These are phyloP conservation scores for Proisotoma minuta DNA, from an alignment of 2,888 invertebrate species.

Conservation along the genomic window DNA sequence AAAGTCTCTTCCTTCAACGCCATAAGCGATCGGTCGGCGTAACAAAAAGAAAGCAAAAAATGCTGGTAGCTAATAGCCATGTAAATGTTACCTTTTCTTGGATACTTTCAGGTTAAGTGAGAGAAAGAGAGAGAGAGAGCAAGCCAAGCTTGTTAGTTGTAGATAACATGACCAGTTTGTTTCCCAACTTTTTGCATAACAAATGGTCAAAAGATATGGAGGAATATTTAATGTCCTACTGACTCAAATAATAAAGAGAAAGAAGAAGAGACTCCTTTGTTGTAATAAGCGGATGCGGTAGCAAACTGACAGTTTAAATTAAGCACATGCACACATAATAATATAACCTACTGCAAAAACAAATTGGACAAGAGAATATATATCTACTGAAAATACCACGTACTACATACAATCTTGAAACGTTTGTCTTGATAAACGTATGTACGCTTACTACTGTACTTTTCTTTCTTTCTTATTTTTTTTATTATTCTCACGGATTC, in stretches of 20 bases:
- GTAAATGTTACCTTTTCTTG: background rate
- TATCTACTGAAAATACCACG: no score
- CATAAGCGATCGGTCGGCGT: background rate
- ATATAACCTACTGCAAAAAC: no score
- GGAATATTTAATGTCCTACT: constrained; percentile 11
- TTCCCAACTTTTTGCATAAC: constrained; percentile 16
- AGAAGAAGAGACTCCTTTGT: background rate
- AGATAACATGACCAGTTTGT: constrained; percentile 1
- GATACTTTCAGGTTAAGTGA: background rate
- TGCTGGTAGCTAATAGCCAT: background rate
- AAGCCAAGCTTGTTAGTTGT: background rate
- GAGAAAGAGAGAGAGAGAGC: background rate
- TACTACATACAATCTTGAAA: no score
- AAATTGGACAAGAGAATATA: no score
- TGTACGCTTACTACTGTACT: no score
- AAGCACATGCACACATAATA: no score
- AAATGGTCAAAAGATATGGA: constrained; percentile 15
- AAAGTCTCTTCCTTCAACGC: constrained; percentile 23
- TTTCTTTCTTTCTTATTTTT: no score
- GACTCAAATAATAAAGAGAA: background rate
- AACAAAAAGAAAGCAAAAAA: constrained; percentile 7
- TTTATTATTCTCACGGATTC: background rate
- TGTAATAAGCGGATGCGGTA: background rate
- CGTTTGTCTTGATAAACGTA: no score
- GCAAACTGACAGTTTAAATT: constrained; percentile 4